Base-by-base conservation (phyloP, 2,888 invertebrate species). In the Glyphotaelius pellucidus region DNA sequence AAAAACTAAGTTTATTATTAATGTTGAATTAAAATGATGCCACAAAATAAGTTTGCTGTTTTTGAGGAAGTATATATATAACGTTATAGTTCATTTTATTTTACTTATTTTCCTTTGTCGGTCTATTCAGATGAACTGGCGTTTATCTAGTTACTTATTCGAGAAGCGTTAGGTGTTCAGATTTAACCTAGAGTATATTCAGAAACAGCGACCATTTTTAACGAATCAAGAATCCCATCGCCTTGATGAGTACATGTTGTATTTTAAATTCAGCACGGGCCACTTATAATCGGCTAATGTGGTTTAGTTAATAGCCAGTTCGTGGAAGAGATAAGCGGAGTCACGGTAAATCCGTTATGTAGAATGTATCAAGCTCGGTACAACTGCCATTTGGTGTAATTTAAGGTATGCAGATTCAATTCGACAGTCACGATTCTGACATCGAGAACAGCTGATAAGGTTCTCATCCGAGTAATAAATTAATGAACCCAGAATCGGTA, bases 381-480 rank as follows among this genome's bases (percentile, higher is more conserved):
- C 81, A 81, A 19, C 32, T 81, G 81, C 31, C 81, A 81, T 81
- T 81, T 81, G 81, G 32, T 81, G 81, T 32, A 81, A 81, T 81
- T 81, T 81, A 81, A 81, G 32, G 81, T 81, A 32, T 81, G 32
- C 32, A 31, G 81, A 31, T 81, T 32, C 32, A 81, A 81, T 81
- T 81, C 81, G 81, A 81, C 81, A 32, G 81, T 81, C 81, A 81
- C 81, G 81, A 67, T 67, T 67, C 67, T 25, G 67, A 67, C 67
- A 67, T 67, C 25, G 67, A 25, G 25, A 67, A 67, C 25, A 67
- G 67, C 67, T 67, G 67, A 67, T 67, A 67, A 67, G 67, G 67
- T 67, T 67, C 25, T 67, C 67, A 67, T 67, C 67, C 67, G 67
- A 67, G 67, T 67, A 7, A 67, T 67, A 67, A 67, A 25, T 67